These are phyloP conservation scores for Erythrolamprus reginae DNA, from an alignment of 2,113 vertebrate species.

Conservation along the genomic window DNA sequence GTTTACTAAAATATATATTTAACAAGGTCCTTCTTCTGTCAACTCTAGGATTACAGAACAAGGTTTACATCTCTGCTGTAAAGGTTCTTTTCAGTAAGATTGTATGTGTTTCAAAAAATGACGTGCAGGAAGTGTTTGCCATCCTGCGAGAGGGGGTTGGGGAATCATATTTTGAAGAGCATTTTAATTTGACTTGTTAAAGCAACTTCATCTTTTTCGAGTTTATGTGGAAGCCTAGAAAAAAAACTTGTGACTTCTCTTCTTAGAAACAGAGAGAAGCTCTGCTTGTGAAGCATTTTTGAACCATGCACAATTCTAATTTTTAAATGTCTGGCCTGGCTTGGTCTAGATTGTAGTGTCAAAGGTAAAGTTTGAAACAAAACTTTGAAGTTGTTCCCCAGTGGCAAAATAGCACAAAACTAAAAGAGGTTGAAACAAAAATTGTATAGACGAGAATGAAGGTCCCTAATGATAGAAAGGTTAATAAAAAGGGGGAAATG, in stretches of 20 bases:
- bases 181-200: not conserved
- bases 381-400: slow-evolving; percentile 25
- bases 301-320: not conserved
- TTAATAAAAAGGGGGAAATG: slow-evolving; percentile 51
- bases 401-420: slow-evolving; percentile 40
- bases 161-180: not conserved
- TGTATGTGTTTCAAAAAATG: not conserved
- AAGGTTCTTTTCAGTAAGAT: not conserved
- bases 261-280: not conserved
- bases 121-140: not conserved
- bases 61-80: not conserved
- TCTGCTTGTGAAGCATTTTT: not conserved
- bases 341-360: slow-evolving; percentile 16
- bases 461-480: slow-evolving; percentile 40
- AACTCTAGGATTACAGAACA: not conserved
- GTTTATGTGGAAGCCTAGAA: slow-evolving; percentile 30
- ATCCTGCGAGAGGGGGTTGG: not conserved
- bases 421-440: slow-evolving; percentile 45
- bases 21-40: not conserved
- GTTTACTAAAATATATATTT: not conserved
- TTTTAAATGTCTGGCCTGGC: not conserved
- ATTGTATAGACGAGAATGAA: slow-evolving; percentile 46
- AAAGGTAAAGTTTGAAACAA: slow-evolving; percentile 18
- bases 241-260: not conserved
- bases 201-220: slow-evolving; percentile 2